These are phyloP conservation scores for Edolisoma coerulescens DNA, from an alignment of 2,113 vertebrate species.

Conservation along the genomic window DNA sequence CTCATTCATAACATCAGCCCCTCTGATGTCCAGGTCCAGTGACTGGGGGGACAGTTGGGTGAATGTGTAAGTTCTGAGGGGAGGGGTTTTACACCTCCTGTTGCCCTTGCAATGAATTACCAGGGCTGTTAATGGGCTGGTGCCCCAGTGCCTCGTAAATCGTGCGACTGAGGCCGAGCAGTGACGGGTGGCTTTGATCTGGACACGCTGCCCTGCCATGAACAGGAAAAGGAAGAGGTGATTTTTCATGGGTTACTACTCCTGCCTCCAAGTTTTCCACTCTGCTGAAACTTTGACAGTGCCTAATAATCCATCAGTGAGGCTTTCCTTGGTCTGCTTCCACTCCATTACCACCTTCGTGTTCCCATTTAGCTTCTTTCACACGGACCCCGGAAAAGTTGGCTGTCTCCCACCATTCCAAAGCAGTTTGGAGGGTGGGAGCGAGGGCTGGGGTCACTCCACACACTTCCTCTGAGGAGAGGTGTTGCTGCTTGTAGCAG, in stretches of 20 bases:
- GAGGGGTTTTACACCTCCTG: constrained; percentile 62
- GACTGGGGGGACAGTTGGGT: constrained; percentile 22
- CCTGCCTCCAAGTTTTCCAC: constrained; percentile 74
- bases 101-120: constrained; percentile 69
- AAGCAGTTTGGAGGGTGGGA: not conserved
- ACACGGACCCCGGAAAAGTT: constrained; percentile 24
- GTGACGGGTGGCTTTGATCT: constrained; percentile 75
- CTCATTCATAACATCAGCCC: not conserved
- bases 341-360: constrained; percentile 40
- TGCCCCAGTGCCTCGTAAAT: constrained; percentile 69
- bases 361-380: constrained; percentile 51
- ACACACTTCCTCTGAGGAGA: not conserved
- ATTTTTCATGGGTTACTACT: constrained; percentile 76
- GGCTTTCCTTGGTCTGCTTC: constrained; percentile 29
- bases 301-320: constrained; percentile 73
- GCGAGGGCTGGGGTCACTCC: not conserved
- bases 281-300: constrained; percentile 78
- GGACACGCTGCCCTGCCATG: constrained; percentile 68
- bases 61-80: constrained; percentile 23
- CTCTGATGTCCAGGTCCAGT: not conserved
- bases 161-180: not conserved
- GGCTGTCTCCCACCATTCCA: not conserved
- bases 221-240: constrained; percentile 78
- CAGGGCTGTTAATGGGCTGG: constrained; percentile 66
- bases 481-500: too few species aligned